These are phyloP conservation scores for Camponotus pennsylvanicus DNA, from an alignment of 1,140 invertebrate species.

Conservation along the genomic window DNA sequence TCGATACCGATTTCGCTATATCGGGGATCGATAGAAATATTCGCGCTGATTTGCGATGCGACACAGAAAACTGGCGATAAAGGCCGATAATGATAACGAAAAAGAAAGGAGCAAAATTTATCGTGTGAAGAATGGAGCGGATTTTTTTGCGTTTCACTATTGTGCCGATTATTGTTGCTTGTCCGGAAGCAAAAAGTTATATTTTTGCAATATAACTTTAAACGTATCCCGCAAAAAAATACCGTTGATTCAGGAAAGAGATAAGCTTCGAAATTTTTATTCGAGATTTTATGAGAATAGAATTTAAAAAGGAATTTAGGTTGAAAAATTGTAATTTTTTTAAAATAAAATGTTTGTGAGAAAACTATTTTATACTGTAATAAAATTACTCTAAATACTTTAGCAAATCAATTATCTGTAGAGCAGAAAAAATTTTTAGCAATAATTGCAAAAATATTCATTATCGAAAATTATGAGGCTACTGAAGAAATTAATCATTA, in stretches of 20 bases:
- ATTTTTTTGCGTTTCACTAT: slow-evolving; percentile 8
- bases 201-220: slow-evolving; percentile 1
- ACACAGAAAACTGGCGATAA: slow-evolving; percentile 67
- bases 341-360: background rate
- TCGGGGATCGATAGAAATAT: slow-evolving; percentile 72
- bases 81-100: slow-evolving; percentile 63
- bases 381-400: background rate
- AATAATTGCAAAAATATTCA: background rate
- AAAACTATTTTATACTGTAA: background rate
- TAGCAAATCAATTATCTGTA: background rate
- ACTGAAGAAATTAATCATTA: background rate
- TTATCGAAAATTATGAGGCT: background rate
- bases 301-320: background rate
- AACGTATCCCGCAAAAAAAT: slow-evolving; percentile 16
- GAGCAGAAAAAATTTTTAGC: too few species aligned
- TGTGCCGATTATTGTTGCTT: slow-evolving; percentile 16
- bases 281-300: background rate
- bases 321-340: background rate
- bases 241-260: background rate
- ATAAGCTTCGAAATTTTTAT: slow-evolving; percentile 13
- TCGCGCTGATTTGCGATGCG: slow-evolving; percentile 69
- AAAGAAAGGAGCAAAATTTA: slow-evolving; percentile 46
- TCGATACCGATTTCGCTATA: slow-evolving; percentile 70
- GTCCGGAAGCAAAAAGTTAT: background rate
- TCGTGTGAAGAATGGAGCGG: slow-evolving; percentile 2